Conservation (phyloP, 1,140 invertebrate genomes). For the Mylabris phalerata region DNA sequence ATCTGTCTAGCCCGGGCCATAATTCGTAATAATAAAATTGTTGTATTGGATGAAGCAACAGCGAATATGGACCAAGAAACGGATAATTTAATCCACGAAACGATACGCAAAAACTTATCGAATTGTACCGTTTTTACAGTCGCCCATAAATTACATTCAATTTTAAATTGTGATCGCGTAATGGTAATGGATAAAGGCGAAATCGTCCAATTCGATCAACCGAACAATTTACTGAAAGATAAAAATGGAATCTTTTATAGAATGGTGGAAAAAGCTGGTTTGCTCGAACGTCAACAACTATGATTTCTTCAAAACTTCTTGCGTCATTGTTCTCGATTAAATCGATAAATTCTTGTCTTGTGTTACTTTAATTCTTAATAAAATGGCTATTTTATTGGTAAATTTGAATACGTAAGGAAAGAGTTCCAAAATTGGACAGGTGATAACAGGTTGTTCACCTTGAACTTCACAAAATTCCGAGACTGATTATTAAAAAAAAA, state of each 20-base stretch:
- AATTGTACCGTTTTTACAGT: conserved; percentile 69
- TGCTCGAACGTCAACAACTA: background rate
- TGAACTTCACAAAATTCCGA: no score
- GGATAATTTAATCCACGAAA: conserved; percentile 53
- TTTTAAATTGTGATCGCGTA: conserved; percentile 71
- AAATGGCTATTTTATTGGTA: no score
- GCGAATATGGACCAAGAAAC: conserved; percentile 55
- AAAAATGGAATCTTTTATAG: conserved; percentile 54
- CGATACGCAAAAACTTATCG: conserved; percentile 52
- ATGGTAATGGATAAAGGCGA: conserved; percentile 64
- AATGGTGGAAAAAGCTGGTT: conserved; percentile 64
- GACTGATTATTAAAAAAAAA: no score
- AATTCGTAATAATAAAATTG: conserved; percentile 48
- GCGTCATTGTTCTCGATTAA: background rate
- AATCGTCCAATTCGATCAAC: conserved; percentile 64
- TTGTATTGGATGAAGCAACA: conserved; percentile 55
- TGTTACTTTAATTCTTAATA: no score
- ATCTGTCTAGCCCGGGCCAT: conserved; percentile 57
- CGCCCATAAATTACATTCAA: conserved; percentile 73
- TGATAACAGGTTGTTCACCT: no score
- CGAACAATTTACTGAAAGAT: conserved; percentile 57
- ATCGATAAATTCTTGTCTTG: no score
- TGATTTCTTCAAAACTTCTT: background rate
- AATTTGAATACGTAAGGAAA: no score
- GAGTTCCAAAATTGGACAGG: no score